Evolutionary conservation across 1,140 invertebrate species (phyloP).

Genomic region (Platyura marginata): DNA sequence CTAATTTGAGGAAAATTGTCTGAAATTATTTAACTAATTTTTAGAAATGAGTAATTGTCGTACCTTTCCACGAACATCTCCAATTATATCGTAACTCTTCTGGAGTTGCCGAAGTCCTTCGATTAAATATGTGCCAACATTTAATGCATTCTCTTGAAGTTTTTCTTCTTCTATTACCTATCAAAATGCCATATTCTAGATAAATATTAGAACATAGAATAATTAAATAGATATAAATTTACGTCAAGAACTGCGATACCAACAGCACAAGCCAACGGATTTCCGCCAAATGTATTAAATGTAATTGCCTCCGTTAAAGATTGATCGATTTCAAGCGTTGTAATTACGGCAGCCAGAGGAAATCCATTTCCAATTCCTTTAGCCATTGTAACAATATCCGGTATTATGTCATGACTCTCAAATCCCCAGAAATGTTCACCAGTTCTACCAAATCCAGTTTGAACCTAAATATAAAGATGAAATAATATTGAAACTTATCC

Average conservation of each 20-base stretch:
- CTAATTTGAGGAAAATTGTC: no score
- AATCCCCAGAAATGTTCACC: conserved; percentile 95
- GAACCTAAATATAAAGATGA: conserved; percentile 39
- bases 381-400: conserved; percentile 85
- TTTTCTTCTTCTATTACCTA: conserved; percentile 85
- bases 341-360: conserved; percentile 85
- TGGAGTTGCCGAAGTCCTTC: conserved; percentile 50
- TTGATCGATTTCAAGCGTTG: conserved; percentile 66
- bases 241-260: conserved; percentile 82
- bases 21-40: no score
- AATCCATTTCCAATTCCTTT: conserved; percentile 82
- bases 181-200: neutral
- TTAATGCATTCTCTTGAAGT: conserved; percentile 54
- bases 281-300: conserved; percentile 95
- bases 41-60: neutral
- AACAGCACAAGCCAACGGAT: conserved; percentile 73
- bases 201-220: neutral
- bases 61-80: conserved; percentile 81
- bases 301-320: conserved; percentile 55
- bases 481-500: neutral
- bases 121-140: conserved; percentile 69
- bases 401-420: conserved; percentile 62
- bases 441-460: conserved; percentile 89
- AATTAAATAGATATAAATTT: conserved; percentile 10
- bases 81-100: conserved; percentile 53